Percentiles rank a stretch among this genome's conserved stretches.
phyloP scores from a whole-genome alignment of 2,113 vertebrate species.

The Cyrtonyx montezumae region DNA sequence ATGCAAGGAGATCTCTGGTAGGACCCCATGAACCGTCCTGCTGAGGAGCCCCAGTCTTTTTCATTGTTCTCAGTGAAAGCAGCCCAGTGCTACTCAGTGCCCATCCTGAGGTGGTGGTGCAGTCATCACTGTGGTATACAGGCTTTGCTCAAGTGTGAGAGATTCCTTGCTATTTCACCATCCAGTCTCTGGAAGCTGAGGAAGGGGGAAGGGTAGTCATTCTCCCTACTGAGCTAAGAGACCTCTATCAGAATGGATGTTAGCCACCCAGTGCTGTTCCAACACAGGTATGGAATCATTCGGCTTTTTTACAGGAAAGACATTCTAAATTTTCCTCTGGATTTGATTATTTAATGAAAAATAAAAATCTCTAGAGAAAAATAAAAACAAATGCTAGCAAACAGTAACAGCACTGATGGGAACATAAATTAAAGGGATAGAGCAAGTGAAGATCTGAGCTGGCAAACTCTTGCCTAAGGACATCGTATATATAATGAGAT shows the following conservation, averaged over 20 bases:
- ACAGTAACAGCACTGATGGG: slow-evolving; percentile 36
- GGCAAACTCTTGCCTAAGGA: slow-evolving; percentile 64
- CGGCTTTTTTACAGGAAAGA: neutral
- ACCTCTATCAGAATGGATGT: slow-evolving; percentile 30
- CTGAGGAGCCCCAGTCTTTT: neutral
- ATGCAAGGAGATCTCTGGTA: neutral
- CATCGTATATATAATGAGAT: slow-evolving; percentile 64
- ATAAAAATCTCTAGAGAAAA: slow-evolving; percentile 11
- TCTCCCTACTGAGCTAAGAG: neutral
- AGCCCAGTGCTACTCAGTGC: neutral
- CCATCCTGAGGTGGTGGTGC: neutral
- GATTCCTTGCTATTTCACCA: neutral
- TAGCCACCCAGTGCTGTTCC: neutral
- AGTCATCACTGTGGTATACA: neutral
- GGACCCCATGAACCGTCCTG: rapidly evolving
- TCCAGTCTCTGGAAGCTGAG: neutral
- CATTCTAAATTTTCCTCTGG: slow-evolving; percentile 28
- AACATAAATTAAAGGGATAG: slow-evolving; percentile 48
- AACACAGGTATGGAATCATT: neutral
- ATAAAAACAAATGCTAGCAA: slow-evolving; percentile 41
- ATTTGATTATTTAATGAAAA: slow-evolving; percentile 39
- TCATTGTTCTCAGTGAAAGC: neutral
- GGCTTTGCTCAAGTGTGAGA: neutral
- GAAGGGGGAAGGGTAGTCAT: neutral
- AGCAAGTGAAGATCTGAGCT: slow-evolving; percentile 60